Evolutionary conservation across 2,797 vertebrate species (phyloP), one percentile per base, ranked within the genome.

Genomic region (Pipistrellus kuhlii): DNA sequence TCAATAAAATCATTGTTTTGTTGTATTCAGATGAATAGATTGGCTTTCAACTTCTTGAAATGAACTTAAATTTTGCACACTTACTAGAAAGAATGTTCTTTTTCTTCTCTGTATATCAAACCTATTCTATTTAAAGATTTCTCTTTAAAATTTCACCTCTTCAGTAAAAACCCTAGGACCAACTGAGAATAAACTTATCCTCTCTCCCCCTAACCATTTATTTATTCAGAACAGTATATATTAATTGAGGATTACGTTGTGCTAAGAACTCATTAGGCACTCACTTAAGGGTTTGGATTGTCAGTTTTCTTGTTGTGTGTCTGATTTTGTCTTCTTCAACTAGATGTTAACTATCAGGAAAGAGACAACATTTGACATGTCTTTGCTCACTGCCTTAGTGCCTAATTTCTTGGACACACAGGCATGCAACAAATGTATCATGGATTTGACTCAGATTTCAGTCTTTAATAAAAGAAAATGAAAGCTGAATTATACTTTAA

Each of bases 381-480:
- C 20, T 86, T 94, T 94, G 25, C 23, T 72, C 44, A 64, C 8
- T 73, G 23, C 30, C 5, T 84, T 84, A 73, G 9, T 64, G 35
- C 7, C 44, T 77, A 35, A 81, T 71, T 72, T 91, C 48, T 77
- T 88, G 5, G 20, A 91, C 14, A n/a, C 6, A 86, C 32, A 88
- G 23, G 25, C 51, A 76, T 75, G 85, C 78, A 62, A 90, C 38
- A 82, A 84, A 41, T 48, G 3, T 81, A 18, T 77, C n/a, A 83
- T 46, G 38, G 30, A n/a, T 93, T 93, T 91, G 30, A 85, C 21
- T 88, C 17, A 57, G 9, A 84, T 73, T 57, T 15, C 7, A 85
- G 25, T 69, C 66, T 81, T 88, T 18, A 88, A 46, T 78, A 62
- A 23, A 91, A 83, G 46, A 66, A 96, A 93, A 41, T 64, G 35